phyloP scores from a whole-genome alignment of 2,888 invertebrate species.

The Leucozona laternaria region DNA sequence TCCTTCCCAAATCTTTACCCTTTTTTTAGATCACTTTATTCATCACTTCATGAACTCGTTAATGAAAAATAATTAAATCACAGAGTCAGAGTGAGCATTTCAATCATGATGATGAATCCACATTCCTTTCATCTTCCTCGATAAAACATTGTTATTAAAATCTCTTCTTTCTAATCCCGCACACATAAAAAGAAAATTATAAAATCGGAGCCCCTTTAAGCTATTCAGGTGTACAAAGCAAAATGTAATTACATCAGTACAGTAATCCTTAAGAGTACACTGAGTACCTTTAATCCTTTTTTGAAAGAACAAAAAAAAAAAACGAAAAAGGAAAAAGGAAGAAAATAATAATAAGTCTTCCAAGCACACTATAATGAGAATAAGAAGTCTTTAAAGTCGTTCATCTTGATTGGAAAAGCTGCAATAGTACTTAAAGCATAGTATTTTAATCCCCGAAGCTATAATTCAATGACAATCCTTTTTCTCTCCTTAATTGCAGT shows the following conservation, averaged over 20 bases:
- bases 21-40: too few species aligned
- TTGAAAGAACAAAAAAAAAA: background rate
- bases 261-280: slow-evolving; percentile 49
- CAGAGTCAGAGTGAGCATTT: background rate
- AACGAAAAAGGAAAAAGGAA: background rate
- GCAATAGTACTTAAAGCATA: slow-evolving; percentile 43
- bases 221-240: slow-evolving; percentile 57
- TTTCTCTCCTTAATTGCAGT: slow-evolving; percentile 67
- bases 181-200: slow-evolving; percentile 9
- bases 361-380: background rate
- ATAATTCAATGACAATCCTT: slow-evolving; percentile 69
- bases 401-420: slow-evolving; percentile 72
- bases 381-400: slow-evolving; percentile 47
- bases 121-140: background rate
- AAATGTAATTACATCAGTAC: slow-evolving; percentile 69
- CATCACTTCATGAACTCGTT: too few species aligned
- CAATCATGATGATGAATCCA: background rate
- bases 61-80: background rate
- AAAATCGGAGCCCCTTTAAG: background rate
- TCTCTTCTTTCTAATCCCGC: slow-evolving; percentile 1
- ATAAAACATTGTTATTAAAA: slow-evolving; percentile 8
- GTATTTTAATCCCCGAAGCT: slow-evolving; percentile 63
- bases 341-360: slow-evolving; percentile 27
- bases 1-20: too few species aligned
- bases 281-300: slow-evolving; percentile 54